These are phyloP conservation scores for Hydrolagus affinis DNA, from an alignment of 2,113 vertebrate genomes.

Conservation along the genomic window DNA sequence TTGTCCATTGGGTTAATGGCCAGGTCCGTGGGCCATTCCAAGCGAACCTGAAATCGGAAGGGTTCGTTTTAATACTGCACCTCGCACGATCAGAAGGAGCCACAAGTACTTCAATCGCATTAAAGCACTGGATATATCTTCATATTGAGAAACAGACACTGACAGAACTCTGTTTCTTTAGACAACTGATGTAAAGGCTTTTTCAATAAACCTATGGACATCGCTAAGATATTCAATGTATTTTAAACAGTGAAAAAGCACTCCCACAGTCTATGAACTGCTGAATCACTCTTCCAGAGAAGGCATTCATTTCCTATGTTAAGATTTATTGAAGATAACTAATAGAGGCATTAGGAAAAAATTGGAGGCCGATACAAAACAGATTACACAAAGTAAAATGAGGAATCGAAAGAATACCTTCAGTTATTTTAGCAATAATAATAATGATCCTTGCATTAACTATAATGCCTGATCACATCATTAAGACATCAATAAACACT, in stretches of 20 bases:
- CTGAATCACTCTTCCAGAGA: background rate
- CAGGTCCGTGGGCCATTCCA: constrained; percentile 94
- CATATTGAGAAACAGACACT: background rate
- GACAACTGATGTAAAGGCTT: background rate
- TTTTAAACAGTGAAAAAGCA: background rate
- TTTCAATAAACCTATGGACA: background rate
- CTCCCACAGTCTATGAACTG: background rate
- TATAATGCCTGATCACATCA: no score
- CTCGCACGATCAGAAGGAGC: background rate
- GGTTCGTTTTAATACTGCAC: background rate
- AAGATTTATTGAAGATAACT: no score
- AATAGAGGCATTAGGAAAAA: no score
- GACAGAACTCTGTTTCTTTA: background rate
- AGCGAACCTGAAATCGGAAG: constrained; percentile 65
- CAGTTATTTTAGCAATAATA: no score
- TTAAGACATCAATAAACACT: no score
- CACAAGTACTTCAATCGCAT: background rate
- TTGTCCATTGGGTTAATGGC: constrained; percentile 96
- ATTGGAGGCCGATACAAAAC: no score
- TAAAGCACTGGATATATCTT: background rate
- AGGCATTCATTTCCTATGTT: background rate
- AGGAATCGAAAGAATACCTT: no score
- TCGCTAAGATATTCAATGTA: background rate
- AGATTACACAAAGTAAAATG: no score
- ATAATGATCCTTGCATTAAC: no score